These are phyloP conservation scores for Sebastes hubbsi DNA, from an alignment of 2,797 vertebrate species.

Conservation along the genomic window DNA sequence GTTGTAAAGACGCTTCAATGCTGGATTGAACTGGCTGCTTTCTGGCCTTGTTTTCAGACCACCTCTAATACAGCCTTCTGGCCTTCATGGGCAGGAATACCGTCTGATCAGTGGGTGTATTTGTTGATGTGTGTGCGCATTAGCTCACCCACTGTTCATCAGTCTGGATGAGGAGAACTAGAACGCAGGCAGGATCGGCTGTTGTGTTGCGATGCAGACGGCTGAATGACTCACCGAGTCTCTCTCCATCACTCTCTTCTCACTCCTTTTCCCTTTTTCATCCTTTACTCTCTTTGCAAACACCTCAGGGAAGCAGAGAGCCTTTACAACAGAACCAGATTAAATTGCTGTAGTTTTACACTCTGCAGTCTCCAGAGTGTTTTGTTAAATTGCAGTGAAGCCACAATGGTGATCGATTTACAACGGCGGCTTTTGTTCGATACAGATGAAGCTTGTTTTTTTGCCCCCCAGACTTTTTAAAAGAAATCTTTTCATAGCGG, in stretches of 20 bases:
- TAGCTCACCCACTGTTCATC: conserved; percentile 19
- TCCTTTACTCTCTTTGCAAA: conserved; percentile 7
- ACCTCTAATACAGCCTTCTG: neutral
- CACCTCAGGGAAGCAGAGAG: conserved; percentile 11
- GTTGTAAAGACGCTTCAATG: conserved; percentile 53
- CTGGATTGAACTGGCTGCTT: conserved; percentile 35
- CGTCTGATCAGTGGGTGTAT: conserved; percentile 34
- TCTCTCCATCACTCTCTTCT: conserved; percentile 22
- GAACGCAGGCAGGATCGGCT: conserved; percentile 25
- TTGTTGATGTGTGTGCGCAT: neutral
- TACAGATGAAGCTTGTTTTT: conserved; percentile 2
- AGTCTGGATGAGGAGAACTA: conserved; percentile 16
- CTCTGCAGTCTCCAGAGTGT: conserved; percentile 17
- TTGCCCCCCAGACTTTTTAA: conserved; percentile 5
- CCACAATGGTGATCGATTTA: conserved; percentile 56
- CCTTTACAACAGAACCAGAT: neutral
- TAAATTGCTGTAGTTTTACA: conserved; percentile 42
- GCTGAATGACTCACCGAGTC: conserved; percentile 33
- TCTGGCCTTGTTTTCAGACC: conserved; percentile 35
- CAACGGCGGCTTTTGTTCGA: conserved; percentile 36
- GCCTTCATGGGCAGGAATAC: neutral
- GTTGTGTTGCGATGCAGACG: conserved; percentile 37
- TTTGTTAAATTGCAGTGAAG: conserved; percentile 54
- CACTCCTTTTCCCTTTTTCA: neutral
- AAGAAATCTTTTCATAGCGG: conserved; percentile 31